These are phyloP conservation scores for Corythornis vintsioides DNA, from an alignment of 2,113 vertebrate genomes.

Conservation along the genomic window DNA sequence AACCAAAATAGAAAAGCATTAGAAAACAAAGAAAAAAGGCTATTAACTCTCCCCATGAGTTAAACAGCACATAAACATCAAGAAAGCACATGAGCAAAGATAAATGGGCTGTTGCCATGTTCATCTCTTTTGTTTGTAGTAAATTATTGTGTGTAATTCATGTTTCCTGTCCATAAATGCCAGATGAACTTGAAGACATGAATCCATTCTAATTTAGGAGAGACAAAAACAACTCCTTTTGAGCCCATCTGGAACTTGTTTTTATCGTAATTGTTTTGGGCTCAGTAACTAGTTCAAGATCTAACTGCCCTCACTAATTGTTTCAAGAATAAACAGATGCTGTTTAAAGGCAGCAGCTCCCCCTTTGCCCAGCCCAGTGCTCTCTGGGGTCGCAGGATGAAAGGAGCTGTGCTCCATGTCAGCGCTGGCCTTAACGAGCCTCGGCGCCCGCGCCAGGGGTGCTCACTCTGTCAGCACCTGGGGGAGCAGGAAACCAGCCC, in stretches of 20 bases:
- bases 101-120: conserved; percentile 46
- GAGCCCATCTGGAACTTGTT: conserved; percentile 66
- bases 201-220: conserved; percentile 50
- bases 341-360: conserved; percentile 18
- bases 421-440: background rate
- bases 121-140: conserved; percentile 56
- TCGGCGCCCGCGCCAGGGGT: background rate
- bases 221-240: conserved; percentile 60
- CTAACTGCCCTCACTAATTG: conserved; percentile 39
- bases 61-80: conserved; percentile 44
- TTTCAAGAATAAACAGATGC: conserved; percentile 62
- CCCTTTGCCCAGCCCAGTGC: background rate
- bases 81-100: conserved; percentile 54
- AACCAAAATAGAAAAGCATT: background rate
- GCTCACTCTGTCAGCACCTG: background rate
- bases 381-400: background rate
- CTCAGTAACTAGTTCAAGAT: conserved; percentile 61
- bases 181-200: conserved; percentile 50
- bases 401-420: background rate
- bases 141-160: conserved; percentile 63
- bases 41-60: background rate
- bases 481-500: background rate
- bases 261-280: conserved; percentile 33
- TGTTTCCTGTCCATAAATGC: conserved; percentile 68
- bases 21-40: conserved; percentile 28